Evolutionary conservation across 2,888 invertebrate genomes (phyloP).

Genomic region (Coleophora flavipennella): DNA sequence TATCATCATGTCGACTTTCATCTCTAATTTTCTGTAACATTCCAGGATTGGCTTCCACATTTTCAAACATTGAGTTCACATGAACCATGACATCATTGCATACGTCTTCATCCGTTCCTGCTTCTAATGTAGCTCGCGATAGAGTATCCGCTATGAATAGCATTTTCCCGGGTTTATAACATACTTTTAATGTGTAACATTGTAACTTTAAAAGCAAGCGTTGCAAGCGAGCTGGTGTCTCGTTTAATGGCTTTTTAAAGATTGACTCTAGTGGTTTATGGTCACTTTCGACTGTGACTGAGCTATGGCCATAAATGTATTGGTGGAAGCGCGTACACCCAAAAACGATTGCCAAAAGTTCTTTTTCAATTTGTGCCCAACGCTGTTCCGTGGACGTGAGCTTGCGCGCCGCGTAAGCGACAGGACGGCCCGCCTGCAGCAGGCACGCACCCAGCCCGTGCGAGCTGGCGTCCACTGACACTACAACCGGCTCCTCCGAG

Average conservation of each 20-base stretch:
- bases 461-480: slow-evolving; percentile 8
- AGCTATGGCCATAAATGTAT: slow-evolving; percentile 8
- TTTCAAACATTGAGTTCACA: too few species aligned
- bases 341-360: slow-evolving; percentile 10
- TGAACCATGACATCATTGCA: too few species aligned
- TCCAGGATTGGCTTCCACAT: too few species aligned
- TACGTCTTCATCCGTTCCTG: too few species aligned
- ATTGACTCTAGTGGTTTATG: slow-evolving; percentile 27
- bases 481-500: slow-evolving; percentile 4
- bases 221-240: too few species aligned
- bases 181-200: too few species aligned
- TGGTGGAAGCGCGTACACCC: slow-evolving; percentile 10
- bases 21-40: too few species aligned
- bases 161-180: too few species aligned
- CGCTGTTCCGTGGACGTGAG: slow-evolving; percentile 6
- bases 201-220: too few species aligned
- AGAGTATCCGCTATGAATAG: too few species aligned
- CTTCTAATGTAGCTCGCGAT: too few species aligned
- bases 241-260: slow-evolving; percentile 14
- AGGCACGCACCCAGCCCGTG: slow-evolving; percentile 7
- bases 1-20: slow-evolving; percentile 4
- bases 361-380: slow-evolving; percentile 11
- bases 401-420: slow-evolving; percentile 4
- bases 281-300: slow-evolving; percentile 20
- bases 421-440: slow-evolving; percentile 9